Conservation (phyloP, 2,113 vertebrate genomes). For the Tamias sibiricus region DNA sequence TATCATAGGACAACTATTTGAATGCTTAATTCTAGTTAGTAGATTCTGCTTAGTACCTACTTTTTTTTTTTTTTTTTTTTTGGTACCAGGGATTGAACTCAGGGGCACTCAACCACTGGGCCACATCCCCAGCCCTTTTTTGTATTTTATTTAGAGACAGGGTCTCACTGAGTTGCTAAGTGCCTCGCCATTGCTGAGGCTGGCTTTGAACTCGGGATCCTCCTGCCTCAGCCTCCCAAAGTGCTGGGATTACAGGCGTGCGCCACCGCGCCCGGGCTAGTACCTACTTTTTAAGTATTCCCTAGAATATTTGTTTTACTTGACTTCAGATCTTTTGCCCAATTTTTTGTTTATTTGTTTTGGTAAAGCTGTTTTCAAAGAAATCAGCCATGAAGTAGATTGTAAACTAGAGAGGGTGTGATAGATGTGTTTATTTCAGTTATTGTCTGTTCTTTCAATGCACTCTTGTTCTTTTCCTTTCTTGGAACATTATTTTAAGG, state of each 20-base stretch:
- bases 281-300: constrained; percentile 40
- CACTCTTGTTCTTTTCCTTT: neutral
- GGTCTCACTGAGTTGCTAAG: no score
- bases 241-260: no score
- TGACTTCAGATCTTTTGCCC: neutral
- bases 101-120: no score
- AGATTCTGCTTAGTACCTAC: neutral
- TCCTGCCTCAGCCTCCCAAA: no score
- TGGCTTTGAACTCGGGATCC: no score
- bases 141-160: no score
- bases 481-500: constrained; percentile 31
- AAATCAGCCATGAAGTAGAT: neutral
- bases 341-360: neutral
- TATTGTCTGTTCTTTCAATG: neutral
- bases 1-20: neutral
- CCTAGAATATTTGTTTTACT: neutral
- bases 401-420: neutral
- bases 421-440: neutral
- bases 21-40: constrained; percentile 40
- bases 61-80: no score
- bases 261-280: no score
- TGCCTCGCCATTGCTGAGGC: no score
- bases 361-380: neutral
- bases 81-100: no score
- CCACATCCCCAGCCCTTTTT: no score